phyloP scores from a whole-genome alignment of 2,888 invertebrate species.

The Caenorhabditis sp. region DNA sequence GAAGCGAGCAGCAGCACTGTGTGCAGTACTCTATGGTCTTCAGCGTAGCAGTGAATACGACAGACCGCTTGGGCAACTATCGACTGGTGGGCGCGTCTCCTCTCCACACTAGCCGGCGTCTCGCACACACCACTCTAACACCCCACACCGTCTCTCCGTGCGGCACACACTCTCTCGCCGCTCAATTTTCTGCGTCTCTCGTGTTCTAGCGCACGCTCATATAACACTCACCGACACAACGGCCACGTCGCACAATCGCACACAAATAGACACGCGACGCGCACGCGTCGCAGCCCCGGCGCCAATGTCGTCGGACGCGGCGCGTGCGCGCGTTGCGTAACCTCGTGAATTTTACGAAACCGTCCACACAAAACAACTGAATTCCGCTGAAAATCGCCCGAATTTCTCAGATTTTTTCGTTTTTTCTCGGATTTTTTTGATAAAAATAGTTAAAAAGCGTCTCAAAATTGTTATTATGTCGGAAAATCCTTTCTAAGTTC shows the following conservation, averaged over 20 bases:
- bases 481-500: no score
- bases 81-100: slow-evolving; percentile 66
- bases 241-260: slow-evolving; percentile 59
- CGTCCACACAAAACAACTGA: slow-evolving; percentile 7
- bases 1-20: slow-evolving; percentile 39
- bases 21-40: slow-evolving; percentile 58
- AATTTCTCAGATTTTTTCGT: slow-evolving; percentile 13
- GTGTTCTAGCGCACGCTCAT: neutral
- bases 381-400: slow-evolving; percentile 1
- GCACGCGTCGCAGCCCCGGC: slow-evolving; percentile 28
- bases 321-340: slow-evolving; percentile 42
- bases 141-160: slow-evolving; percentile 1
- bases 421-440: neutral
- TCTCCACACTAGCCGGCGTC: slow-evolving; percentile 42
- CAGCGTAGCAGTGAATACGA: slow-evolving; percentile 57
- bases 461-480: no score
- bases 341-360: slow-evolving; percentile 53
- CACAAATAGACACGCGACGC: slow-evolving; percentile 49
- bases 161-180: slow-evolving; percentile 37
- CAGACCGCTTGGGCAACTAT: slow-evolving; percentile 68
- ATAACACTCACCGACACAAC: slow-evolving; percentile 26
- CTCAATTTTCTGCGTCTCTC: slow-evolving; percentile 16
- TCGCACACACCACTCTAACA: slow-evolving; percentile 28
- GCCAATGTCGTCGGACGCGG: slow-evolving; percentile 30
- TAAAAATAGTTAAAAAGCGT: no score